Evolutionary conservation across 2,797 vertebrate species (phyloP).

Genomic region (Pseudochirops corinnae): DNA sequence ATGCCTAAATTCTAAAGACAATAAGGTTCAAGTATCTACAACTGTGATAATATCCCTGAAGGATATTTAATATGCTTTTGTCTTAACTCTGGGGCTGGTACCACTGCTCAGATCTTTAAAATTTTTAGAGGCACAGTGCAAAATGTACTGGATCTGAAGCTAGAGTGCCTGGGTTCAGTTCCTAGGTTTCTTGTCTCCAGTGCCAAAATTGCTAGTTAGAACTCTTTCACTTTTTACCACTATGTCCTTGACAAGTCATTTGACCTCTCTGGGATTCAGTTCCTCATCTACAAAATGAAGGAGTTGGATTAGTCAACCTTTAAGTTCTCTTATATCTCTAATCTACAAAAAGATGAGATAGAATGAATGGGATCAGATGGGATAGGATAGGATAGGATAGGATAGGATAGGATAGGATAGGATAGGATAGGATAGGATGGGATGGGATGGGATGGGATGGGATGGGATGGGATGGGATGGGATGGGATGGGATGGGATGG

Average conservation of each 20-base stretch:
- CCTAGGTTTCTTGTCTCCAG: not conserved
- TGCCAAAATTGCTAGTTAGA: not conserved
- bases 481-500: too few relatives aligned
- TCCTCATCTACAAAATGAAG: not conserved
- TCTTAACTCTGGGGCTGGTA: conserved; percentile 45
- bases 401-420: not conserved
- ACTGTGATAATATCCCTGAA: conserved; percentile 62
- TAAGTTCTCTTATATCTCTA: not conserved
- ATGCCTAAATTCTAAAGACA: conserved; percentile 60
- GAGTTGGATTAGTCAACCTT: not conserved
- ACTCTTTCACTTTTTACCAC: not conserved
- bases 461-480: not conserved
- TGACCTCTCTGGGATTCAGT: not conserved
- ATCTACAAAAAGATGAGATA: not conserved
- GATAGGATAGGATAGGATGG: not conserved
- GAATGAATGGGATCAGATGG: not conserved
- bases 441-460: not conserved
- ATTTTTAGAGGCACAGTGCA: not conserved
- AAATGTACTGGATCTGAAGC: not conserved
- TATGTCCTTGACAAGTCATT: not conserved
- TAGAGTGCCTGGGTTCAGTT: not conserved
- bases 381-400: too few relatives aligned
- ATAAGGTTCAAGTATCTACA: conserved; percentile 42
- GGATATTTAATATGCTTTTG: conserved; percentile 24
- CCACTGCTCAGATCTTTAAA: conserved; percentile 34